Evolutionary conservation across 1,140 invertebrate species (phyloP), one percentile per base, ranked within the genome.

Genomic region (Trichoplusia ni): DNA sequence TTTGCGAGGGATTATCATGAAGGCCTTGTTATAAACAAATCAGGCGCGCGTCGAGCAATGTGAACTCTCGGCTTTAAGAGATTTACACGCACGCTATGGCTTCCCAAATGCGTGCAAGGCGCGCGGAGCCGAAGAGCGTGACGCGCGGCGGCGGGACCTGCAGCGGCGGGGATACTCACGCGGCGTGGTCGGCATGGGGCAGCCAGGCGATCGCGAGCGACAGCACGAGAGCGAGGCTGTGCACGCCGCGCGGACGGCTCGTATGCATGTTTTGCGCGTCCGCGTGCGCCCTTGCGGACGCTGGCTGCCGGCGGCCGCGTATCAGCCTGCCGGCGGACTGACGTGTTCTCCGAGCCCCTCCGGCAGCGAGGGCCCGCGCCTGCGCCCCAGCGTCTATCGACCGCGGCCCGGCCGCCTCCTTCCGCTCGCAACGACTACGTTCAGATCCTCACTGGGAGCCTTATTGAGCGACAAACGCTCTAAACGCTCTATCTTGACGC

Each of bases 121-220:
- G 58, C 61, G 60, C 60, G 49, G 54, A 8, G 35, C 21, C 33
- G 46, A 7, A 40, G 35, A 19, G 31, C 33, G 19, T 23, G 14
- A 61, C 21, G 27, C 54, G 27, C 9, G 46, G 25, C 13, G 29
- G 29, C 9, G 11, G 23, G 13, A 29, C 23, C 13, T 51, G 31
- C 23, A 59, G 7, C 25, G 21, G 11, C 21, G 14, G 25, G 2
- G 35, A 71, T 85, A 87, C 84, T 87, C 58, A 87, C 84, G 84
- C 84, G 46, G 84, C 82, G 23, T 82, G 77, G 71, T 85, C 81
- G 9, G 80, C 77, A 47, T 85, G 80, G 19, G 82, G 84, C 46
- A 87, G 53, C 62, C 73, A 83, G 29, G 81, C 79, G 21, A 84
- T 68, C 13, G 81, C 79, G 63, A 87, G 75, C 29, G 77, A 71